phyloP scores from a whole-genome alignment of 2,888 invertebrate genomes.

The Ormia ochracea region DNA sequence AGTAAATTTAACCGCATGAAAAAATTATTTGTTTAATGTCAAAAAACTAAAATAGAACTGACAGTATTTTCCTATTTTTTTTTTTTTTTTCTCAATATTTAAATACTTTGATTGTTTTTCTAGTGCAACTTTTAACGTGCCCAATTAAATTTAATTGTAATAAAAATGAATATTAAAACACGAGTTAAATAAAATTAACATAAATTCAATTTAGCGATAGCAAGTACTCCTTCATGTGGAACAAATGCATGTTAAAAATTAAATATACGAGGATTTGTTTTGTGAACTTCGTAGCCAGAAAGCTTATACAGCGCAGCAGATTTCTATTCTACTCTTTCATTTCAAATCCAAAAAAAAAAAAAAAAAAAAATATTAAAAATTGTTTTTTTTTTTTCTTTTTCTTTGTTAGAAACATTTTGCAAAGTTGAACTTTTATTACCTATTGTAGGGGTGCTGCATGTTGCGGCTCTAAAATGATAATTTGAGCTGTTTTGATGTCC shows the following conservation, averaged over 20 bases:
- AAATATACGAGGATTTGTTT: constrained; percentile 4
- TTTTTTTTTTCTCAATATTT: background rate
- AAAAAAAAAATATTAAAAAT: no score
- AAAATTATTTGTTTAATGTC: constrained; percentile 29
- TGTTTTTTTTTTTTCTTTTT: no score
- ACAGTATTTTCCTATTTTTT: no score
- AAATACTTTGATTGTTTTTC: background rate
- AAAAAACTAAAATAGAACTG: constrained; percentile 31
- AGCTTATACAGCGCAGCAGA: background rate
- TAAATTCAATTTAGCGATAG: constrained; percentile 26
- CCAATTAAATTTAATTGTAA: constrained; percentile 50
- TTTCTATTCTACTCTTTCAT: background rate
- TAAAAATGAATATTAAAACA: constrained; percentile 13
- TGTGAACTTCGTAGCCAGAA: background rate
- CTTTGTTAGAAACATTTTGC: no score
- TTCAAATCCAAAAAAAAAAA: no score
- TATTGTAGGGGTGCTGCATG: no score
- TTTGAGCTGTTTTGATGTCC: no score
- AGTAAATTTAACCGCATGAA: background rate
- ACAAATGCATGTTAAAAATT: constrained; percentile 43
- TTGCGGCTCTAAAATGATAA: no score
- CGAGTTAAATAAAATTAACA: constrained; percentile 53
- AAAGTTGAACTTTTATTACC: no score
- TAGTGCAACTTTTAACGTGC: constrained; percentile 14
- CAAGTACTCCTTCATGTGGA: background rate